Evolutionary conservation across 1,140 invertebrate species (phyloP), one percentile per base, ranked within the genome.

Genomic region (Calliphora vicina): DNA sequence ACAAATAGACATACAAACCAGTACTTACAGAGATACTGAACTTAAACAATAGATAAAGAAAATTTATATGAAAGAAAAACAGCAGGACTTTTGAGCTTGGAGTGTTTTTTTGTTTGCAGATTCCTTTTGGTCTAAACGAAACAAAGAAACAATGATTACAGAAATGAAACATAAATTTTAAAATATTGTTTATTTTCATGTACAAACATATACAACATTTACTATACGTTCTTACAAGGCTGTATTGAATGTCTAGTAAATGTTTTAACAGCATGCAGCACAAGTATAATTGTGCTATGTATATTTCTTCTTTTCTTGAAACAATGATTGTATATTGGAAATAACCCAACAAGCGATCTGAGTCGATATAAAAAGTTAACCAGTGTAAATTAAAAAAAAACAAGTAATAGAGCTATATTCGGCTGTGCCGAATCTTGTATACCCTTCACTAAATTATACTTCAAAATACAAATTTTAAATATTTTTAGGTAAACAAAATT

Each of bases 101-200:
- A 57, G 12, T 12, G 8, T 57, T 57, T n/a, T 57, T 57, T 57
- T 57, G 45, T 57, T 57, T 13, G 4, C 15, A 4, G 13, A 23
- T 67, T 67, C 6, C n/a, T 67, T 67, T 67, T 35, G 35, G 61
- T 67, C 4, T 67, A 67, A 67, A 67, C 20, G 61, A 67, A 67
- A 67, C n/a, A 67, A 67, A 67, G 61, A 67, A 67, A 67, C 61
- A 67, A 67, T 20, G 61, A 67, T 67, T 67, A 67, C 61, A 67
- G 57, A 67, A 67, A 67, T 67, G 20, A 67, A 67, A 67, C 20
- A 67, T 67, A 67, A 67, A 67, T 67, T 67, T 67, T 23, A 67
- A 67, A 67, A 67, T 67, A 67, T 67, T 67, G 10, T 67, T 8
- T 17, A 67, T 67, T 25, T 17, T 67, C 20, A 20, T 20, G 57